Percentiles rank a stretch among this genome's conserved stretches.
Conservation (phyloP, 2,113 vertebrate genomes). For the Steatornis caripensis region DNA sequence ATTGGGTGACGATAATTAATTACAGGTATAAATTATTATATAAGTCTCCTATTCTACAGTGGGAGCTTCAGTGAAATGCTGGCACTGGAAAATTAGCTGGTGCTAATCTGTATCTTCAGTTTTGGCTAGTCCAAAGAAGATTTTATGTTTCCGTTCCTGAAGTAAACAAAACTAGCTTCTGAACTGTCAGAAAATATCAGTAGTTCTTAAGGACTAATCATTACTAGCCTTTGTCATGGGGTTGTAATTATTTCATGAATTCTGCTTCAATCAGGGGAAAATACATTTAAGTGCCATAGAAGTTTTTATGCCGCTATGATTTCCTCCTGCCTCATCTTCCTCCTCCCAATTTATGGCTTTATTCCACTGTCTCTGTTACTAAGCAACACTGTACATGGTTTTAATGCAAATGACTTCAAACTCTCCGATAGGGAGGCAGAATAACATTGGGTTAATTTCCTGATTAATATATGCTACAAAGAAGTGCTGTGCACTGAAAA, state of each 20-base stretch:
- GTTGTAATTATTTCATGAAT: conserved; percentile 66
- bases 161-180: conserved; percentile 62
- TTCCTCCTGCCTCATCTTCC: conserved; percentile 20
- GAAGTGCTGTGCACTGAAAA: neutral
- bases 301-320: conserved; percentile 66
- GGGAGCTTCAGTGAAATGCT: conserved; percentile 13
- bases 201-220: conserved; percentile 63
- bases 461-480: neutral
- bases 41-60: neutral
- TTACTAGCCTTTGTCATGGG: conserved; percentile 55
- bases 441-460: conserved; percentile 32
- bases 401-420: conserved; percentile 50
- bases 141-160: conserved; percentile 47
- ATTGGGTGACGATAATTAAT: conserved; percentile 20
- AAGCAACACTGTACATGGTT: conserved; percentile 37
- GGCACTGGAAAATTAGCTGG: neutral
- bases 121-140: conserved; percentile 11
- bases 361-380: conserved; percentile 48
- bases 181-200: conserved; percentile 55
- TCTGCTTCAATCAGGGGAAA: conserved; percentile 70
- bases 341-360: conserved; percentile 56
- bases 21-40: conserved; percentile 20
- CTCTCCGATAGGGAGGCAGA: neutral
- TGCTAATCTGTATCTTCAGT: neutral
- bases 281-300: conserved; percentile 65